Evolutionary conservation across 2,113 vertebrate genomes (phyloP).

Genomic region (Oriolus oriolus): DNA sequence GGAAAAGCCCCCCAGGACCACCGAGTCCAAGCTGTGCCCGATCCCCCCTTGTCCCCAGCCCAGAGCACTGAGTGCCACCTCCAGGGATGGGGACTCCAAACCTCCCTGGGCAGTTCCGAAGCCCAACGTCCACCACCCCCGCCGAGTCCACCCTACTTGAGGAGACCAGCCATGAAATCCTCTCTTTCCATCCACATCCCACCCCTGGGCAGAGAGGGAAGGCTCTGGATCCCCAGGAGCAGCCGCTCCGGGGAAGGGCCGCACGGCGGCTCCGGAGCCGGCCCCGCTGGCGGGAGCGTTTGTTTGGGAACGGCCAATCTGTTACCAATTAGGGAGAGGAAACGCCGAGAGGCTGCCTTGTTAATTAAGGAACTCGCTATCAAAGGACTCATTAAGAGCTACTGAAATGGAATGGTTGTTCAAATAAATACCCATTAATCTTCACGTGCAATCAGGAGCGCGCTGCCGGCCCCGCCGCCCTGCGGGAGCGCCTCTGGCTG

Average conservation of each 20-base stretch:
- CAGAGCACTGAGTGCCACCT: background rate
- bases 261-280: background rate
- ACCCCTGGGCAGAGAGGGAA: background rate
- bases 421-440: constrained; percentile 78
- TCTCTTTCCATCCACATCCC: constrained; percentile 48
- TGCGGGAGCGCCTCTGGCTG: background rate
- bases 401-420: constrained; percentile 72
- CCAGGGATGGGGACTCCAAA: background rate
- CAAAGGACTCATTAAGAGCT: constrained; percentile 82
- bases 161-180: constrained; percentile 58
- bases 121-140: fast-evolving
- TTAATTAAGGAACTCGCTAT: constrained; percentile 78
- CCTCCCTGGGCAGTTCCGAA: background rate
- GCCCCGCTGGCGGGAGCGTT: constrained; percentile 58
- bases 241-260: background rate
- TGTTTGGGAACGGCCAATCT: constrained; percentile 71
- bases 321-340: constrained; percentile 83
- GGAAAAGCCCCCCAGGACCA: background rate
- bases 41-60: background rate
- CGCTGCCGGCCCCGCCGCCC: background rate
- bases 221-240: background rate
- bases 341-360: constrained; percentile 65
- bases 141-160: background rate
- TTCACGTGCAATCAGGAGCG: background rate
- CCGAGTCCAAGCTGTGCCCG: fast-evolving